Base-by-base conservation (phyloP, 2,797 vertebrate genomes). In the Triplophysa yarkandensis region DNA sequence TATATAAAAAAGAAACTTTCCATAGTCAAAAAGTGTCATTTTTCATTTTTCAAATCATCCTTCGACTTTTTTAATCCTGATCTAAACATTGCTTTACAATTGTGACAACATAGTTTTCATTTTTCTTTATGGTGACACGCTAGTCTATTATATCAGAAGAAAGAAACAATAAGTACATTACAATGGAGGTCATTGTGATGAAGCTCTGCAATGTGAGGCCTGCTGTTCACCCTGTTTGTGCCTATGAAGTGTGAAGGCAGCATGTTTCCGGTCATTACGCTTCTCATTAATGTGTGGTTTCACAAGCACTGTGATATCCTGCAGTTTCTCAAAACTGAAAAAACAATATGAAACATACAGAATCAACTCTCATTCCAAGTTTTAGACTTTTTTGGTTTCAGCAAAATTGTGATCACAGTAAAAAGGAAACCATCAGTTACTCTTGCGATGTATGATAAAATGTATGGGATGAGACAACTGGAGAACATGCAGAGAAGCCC, bases 161-260 rank as follows among this genome's bases (percentile, higher is more conserved):
- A 61, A 48, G 4, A 61, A 62, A 58, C 28, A 32, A 58, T 32
- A 58, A 61, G 36, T 30, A 11, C 55, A 27, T 3, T 48, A 32
- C 3, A 23, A 9, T 13, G 34, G 34, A 73, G 48, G 25, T 55
- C 32, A 54, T 50, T 64, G 30, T 43, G n/a, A 41, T 55, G 61
- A 65, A 65, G 19, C 46, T 4, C 4, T 30, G 50, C 36, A 9
- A 11, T 41, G 36, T 63, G 70, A 66, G 43, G 65, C 55, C n/a
- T 69, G 64, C 46, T 30, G 43, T 34, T 76, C 55, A 50, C 58
- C 36, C 28, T 48, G 39, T 67, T 36, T 67, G 63, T 66, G 63
- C 62, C 72, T 57, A 52, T 66, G 28, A 67, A 67, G 63, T 69
- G 67, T 70, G 65, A 68, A 61, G 54, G 64, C 65, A 68, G 54